Conservation (phyloP, 1,140 invertebrate species). For the Zaprionus gabonicus region DNA sequence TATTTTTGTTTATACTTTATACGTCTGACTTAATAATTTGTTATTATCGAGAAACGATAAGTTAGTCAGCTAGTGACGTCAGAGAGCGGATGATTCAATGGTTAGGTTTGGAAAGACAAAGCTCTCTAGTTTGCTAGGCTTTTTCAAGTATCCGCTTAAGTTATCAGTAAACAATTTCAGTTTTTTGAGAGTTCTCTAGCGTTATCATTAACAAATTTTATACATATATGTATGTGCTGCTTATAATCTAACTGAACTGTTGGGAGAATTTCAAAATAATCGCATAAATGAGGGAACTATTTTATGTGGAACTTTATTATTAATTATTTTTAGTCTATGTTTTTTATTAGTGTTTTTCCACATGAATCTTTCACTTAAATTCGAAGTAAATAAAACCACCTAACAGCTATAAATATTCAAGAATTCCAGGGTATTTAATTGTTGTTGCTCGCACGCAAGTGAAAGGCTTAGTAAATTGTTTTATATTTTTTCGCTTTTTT, state of each 20-base stretch:
- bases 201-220: neutral
- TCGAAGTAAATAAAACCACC: no score
- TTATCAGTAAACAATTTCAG: neutral
- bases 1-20: no score
- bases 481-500: constrained; percentile 14
- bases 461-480: constrained; percentile 8
- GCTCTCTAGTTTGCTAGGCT: no score
- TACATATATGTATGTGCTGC: neutral
- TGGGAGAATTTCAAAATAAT: neutral
- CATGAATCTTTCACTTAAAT: no score
- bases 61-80: constrained; percentile 28
- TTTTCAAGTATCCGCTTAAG: neutral
- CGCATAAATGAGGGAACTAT: neutral
- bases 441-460: neutral
- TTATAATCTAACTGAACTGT: neutral
- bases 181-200: neutral
- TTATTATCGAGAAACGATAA: neutral
- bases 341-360: no score
- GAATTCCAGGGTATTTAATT: neutral
- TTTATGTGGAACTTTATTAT: neutral
- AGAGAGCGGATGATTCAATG: neutral
- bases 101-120: neutral
- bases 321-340: no score
- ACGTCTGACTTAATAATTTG: neutral
- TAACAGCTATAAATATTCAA: neutral